A percentile compares a stretch with the other conserved stretches of the same genome.
These are phyloP conservation scores for Sapayoa aenigma DNA, from an alignment of 2,113 vertebrate genomes.

Conservation along the genomic window DNA sequence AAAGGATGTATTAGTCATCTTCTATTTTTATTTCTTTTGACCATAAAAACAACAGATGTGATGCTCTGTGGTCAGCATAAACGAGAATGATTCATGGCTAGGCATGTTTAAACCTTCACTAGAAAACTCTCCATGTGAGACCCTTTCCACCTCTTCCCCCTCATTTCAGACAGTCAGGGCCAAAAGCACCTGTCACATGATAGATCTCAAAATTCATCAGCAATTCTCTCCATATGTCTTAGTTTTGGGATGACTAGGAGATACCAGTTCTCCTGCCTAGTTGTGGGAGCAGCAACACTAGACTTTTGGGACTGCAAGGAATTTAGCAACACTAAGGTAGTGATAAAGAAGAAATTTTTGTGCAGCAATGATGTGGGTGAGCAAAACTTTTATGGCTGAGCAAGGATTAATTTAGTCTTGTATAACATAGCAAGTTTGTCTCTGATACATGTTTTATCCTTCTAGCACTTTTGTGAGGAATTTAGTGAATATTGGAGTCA, in stretches of 20 bases:
- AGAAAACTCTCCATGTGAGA: conserved; percentile 33
- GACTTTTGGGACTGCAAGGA: background rate
- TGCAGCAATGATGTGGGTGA: background rate
- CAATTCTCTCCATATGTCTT: conserved; percentile 35
- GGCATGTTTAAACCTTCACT: conserved; percentile 14
- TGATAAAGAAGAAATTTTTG: background rate
- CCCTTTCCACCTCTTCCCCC: conserved; percentile 43
- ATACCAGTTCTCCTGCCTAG: conserved; percentile 30
- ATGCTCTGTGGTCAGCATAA: conserved; percentile 54
- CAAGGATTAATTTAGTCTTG: background rate
- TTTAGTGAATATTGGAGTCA: background rate
- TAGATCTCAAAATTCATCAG: background rate
- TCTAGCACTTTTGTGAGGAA: background rate
- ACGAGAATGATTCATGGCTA: conserved; percentile 45
- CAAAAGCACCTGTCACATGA: conserved; percentile 34
- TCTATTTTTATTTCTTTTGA: conserved; percentile 32
- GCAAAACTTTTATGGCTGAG: background rate
- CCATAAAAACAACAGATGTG: conserved; percentile 59
- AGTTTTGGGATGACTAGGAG: conserved; percentile 16
- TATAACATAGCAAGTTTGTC: background rate
- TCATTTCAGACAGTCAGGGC: conserved; percentile 5
- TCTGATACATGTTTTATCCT: background rate
- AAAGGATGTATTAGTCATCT: conserved; percentile 45
- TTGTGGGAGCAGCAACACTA: too few species aligned
- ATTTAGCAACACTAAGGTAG: background rate